Evolutionary conservation across 2,113 vertebrate species (phyloP).

Genomic region (Gambusia holbrooki): DNA sequence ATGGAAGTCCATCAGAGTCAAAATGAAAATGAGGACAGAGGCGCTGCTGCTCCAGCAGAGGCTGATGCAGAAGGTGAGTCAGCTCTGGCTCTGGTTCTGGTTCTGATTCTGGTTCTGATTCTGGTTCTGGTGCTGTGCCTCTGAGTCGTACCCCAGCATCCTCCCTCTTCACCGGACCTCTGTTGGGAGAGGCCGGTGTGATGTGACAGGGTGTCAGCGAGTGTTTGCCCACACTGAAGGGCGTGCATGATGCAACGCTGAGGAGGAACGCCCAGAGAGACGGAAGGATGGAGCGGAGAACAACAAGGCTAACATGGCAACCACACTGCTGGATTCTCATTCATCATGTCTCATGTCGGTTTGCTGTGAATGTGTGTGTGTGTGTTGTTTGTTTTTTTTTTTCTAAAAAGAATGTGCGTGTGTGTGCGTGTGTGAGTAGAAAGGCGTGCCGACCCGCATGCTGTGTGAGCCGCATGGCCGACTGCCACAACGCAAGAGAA

Average conservation of each 20-base stretch:
- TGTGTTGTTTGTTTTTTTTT: neutral
- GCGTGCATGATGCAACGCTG: conserved; percentile 60
- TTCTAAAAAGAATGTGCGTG: neutral
- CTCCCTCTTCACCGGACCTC: conserved; percentile 52
- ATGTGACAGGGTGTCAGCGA: conserved; percentile 74
- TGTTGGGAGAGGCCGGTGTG: conserved; percentile 44
- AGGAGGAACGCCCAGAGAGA: conserved; percentile 61
- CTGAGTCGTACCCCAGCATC: conserved; percentile 27
- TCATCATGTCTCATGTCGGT: conserved; percentile 43
- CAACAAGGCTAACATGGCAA: conserved; percentile 5
- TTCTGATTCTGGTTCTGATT: conserved; percentile 8
- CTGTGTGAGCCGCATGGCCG: conserved; percentile 15
- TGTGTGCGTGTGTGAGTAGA: neutral
- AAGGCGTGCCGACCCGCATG: conserved; percentile 3
- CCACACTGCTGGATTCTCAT: conserved; percentile 39
- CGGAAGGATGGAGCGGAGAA: conserved; percentile 33
- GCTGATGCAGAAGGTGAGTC: conserved; percentile 50
- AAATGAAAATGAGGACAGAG: conserved; percentile 49
- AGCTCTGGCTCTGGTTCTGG: neutral
- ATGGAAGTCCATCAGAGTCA: conserved; percentile 48
- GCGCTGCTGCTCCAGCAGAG: conserved; percentile 21
- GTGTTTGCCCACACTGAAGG: conserved; percentile 68
- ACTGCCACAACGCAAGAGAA: conserved; percentile 59
- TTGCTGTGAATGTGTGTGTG: neutral
- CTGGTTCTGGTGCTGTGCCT: conserved; percentile 20